phyloP scores from a whole-genome alignment of 1,140 invertebrate species.

The Aphelinus certus region DNA sequence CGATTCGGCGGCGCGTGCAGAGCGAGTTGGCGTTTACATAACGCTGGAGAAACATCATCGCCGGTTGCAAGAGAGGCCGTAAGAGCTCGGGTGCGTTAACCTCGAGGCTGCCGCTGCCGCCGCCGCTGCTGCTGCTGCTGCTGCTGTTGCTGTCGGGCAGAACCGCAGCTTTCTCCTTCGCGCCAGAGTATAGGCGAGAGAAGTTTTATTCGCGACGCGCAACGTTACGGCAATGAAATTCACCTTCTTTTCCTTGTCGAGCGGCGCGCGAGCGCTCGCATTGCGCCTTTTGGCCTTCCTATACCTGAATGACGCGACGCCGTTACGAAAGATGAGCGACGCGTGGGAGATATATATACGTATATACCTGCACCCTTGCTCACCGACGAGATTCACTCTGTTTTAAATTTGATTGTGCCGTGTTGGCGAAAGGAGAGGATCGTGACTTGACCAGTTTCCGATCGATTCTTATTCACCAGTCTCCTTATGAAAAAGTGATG shows the following conservation, averaged over 20 bases:
- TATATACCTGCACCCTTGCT: too few species aligned
- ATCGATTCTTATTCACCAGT: too few species aligned
- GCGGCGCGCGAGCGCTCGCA: slow-evolving; percentile 14
- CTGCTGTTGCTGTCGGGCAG: too few species aligned
- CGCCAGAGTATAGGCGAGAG: neutral
- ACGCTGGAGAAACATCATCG: slow-evolving; percentile 61
- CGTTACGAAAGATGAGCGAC: neutral
- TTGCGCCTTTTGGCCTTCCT: slow-evolving; percentile 29
- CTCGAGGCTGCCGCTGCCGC: slow-evolving; percentile 39
- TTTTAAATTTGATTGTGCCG: too few species aligned
- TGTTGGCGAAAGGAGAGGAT: too few species aligned
- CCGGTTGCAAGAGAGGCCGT: slow-evolving; percentile 44
- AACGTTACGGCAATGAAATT: slow-evolving; percentile 18
- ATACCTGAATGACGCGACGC: neutral
- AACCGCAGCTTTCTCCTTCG: slow-evolving; percentile 55
- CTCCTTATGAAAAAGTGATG: too few species aligned
- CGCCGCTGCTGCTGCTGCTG: too few species aligned
- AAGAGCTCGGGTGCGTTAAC: slow-evolving; percentile 53
- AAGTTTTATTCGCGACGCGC: neutral
- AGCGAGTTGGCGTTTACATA: slow-evolving; percentile 56
- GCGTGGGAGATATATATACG: too few species aligned
- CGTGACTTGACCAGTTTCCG: too few species aligned
- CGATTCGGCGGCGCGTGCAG: neutral
- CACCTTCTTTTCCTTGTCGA: slow-evolving; percentile 33
- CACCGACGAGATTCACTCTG: too few species aligned